Percentiles rank a stretch among this genome's conserved stretches.
Conservation (phyloP, 1,140 invertebrate genomes). For the Diabrotica undecimpunctata region DNA sequence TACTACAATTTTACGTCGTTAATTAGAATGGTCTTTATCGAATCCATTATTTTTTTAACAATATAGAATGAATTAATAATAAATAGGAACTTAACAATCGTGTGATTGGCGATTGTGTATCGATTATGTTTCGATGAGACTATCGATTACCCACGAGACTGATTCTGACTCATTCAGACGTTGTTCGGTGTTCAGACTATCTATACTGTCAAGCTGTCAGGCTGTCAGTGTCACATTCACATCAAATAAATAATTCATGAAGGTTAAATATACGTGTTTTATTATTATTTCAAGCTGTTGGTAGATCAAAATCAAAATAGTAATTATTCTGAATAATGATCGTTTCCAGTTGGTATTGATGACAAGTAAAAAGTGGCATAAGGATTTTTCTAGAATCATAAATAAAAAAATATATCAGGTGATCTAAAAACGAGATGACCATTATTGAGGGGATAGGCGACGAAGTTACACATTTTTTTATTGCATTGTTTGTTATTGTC, state of each 20-base stretch:
- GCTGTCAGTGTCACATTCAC: no score
- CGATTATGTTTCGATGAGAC: no score
- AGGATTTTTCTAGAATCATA: constrained; percentile 13
- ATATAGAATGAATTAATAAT: no score
- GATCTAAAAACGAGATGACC: constrained; percentile 51
- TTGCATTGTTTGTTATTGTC: constrained; percentile 57
- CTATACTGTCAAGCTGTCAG: no score
- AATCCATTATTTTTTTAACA: no score
- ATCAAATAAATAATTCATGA: not conserved
- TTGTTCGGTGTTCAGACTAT: no score
- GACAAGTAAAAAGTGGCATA: not conserved
- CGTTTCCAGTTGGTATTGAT: not conserved
- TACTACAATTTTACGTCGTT: no score
- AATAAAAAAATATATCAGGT: constrained; percentile 1
- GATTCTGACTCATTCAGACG: no score
- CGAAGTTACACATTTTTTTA: constrained; percentile 73
- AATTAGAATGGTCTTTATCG: no score
- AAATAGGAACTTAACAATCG: no score
- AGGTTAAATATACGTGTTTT: not conserved
- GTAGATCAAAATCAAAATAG: not conserved
- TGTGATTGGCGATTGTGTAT: no score
- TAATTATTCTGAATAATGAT: not conserved
- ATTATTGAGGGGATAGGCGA: constrained; percentile 77
- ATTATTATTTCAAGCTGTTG: not conserved
- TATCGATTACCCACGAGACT: no score